Conservation (phyloP, 2,113 vertebrate genomes). For the Callionymus lyra region DNA sequence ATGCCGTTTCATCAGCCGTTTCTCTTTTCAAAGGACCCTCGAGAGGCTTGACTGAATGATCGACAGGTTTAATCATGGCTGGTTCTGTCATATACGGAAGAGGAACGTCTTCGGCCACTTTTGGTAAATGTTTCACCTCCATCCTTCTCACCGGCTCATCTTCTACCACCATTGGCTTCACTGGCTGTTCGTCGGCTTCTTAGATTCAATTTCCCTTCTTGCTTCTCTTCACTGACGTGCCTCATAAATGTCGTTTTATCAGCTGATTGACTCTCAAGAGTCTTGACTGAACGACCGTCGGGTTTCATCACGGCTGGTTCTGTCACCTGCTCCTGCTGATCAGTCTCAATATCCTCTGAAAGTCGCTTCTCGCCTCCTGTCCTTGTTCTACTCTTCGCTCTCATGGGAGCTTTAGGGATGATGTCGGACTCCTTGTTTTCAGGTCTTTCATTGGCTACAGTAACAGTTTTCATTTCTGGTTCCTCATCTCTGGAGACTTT, state of each 20-base stretch:
- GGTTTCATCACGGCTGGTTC: neutral
- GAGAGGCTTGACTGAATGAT: neutral
- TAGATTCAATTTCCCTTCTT: slow-evolving; percentile 17
- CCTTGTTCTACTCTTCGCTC: slow-evolving; percentile 40
- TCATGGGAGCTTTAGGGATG: slow-evolving; percentile 35
- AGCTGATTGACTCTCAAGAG: slow-evolving; percentile 5
- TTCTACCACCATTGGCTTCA: no score
- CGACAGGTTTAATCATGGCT: slow-evolving; percentile 6
- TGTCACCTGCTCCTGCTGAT: slow-evolving; percentile 30
- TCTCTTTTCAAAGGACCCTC: slow-evolving; percentile 10
- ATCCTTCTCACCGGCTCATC: no score
- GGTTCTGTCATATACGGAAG: slow-evolving; percentile 64
- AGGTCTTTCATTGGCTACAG: slow-evolving; percentile 7
- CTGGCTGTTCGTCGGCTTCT: no score
- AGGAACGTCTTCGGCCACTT: no score
- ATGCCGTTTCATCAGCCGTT: slow-evolving; percentile 3
- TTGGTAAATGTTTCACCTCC: no score
- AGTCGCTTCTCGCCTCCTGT: slow-evolving; percentile 23
- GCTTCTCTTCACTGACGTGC: slow-evolving; percentile 13
- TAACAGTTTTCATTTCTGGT: neutral
- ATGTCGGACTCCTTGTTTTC: slow-evolving; percentile 6
- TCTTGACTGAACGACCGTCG: slow-evolving; percentile 2
- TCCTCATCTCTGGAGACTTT: slow-evolving; percentile 5
- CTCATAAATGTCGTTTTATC: neutral
- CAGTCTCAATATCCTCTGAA: slow-evolving; percentile 42